Conservation (phyloP, 2,113 vertebrate genomes). For the Callorhinus ursinus region DNA sequence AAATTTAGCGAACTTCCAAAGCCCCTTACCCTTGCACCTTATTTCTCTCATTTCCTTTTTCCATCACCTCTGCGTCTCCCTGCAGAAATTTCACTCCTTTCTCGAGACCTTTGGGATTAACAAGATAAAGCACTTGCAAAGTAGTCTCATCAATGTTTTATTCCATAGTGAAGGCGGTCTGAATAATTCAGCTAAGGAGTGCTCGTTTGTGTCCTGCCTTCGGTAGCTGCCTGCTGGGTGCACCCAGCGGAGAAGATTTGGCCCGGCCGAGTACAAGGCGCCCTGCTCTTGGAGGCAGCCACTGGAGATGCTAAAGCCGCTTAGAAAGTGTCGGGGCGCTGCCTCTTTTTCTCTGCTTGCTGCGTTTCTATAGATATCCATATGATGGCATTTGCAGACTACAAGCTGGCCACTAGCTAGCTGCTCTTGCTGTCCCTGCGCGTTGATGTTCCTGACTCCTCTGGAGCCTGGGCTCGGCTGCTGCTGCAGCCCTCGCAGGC, state of each 20-base stretch:
- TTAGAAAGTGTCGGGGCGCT: slow-evolving; percentile 17
- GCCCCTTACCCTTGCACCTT: neutral
- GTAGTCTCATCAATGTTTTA: slow-evolving; percentile 78
- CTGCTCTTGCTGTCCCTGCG: neutral
- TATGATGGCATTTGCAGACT: slow-evolving; percentile 79
- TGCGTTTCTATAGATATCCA: slow-evolving; percentile 72
- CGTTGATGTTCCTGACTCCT: slow-evolving; percentile 50
- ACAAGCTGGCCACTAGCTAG: neutral
- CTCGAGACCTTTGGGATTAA: slow-evolving; percentile 61
- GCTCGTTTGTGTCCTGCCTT: slow-evolving; percentile 50
- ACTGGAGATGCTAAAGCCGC: neutral
- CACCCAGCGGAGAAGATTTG: neutral
- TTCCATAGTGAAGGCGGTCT: slow-evolving; percentile 71
- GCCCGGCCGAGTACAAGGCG: neutral
- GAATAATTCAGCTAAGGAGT: slow-evolving; percentile 78
- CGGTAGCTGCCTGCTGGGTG: neutral
- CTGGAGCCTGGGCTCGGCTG: slow-evolving; percentile 63
- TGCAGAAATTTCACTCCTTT: slow-evolving; percentile 61
- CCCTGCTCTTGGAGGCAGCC: neutral
- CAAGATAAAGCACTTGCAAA: slow-evolving; percentile 79
- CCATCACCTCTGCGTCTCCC: neutral
- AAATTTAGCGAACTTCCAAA: slow-evolving; percentile 71
- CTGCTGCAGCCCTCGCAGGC: slow-evolving; percentile 76
- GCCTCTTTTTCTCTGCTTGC: neutral
- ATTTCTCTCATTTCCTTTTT: neutral